Conservation (phyloP, 2,113 vertebrate species). For the Passer domesticus region DNA sequence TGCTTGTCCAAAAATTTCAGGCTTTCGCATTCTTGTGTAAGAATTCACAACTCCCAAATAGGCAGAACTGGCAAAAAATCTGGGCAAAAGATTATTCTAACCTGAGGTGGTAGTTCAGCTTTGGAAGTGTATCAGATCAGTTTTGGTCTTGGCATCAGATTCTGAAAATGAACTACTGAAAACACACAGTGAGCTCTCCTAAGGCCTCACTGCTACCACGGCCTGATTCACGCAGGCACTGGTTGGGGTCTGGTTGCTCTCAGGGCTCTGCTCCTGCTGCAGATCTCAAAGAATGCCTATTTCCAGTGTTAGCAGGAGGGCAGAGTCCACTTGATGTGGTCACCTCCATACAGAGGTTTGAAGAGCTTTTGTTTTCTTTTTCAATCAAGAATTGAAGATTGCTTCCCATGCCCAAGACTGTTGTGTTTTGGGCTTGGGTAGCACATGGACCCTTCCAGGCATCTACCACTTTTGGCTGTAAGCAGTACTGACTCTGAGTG, state of each 20-base stretch:
- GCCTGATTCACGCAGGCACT: not conserved
- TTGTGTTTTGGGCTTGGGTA: not conserved
- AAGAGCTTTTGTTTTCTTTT: not conserved
- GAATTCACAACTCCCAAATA: not conserved
- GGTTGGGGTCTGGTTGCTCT: not conserved
- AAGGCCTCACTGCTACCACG: not conserved
- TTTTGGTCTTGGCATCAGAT: not conserved
- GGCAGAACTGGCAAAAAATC: not conserved
- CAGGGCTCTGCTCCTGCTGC: not conserved
- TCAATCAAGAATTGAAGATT: not conserved
- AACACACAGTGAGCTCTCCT: not conserved
- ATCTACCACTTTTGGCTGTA: not conserved
- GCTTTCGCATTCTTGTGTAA: not conserved
- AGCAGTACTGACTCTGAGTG: not conserved
- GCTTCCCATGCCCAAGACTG: not conserved
- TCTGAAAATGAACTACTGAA: not conserved
- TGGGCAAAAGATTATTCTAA: not conserved
- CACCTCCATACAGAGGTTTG: not conserved
- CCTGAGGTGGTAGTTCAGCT: not conserved
- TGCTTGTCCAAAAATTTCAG: not conserved
- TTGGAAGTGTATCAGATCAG: not conserved
- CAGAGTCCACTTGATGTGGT: not conserved
- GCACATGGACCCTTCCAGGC: not conserved
- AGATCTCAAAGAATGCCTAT: not conserved
- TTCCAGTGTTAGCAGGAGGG: not conserved